Evolutionary conservation across 2,888 invertebrate species (phyloP).

Genomic region (Cantharis flavilabris): DNA sequence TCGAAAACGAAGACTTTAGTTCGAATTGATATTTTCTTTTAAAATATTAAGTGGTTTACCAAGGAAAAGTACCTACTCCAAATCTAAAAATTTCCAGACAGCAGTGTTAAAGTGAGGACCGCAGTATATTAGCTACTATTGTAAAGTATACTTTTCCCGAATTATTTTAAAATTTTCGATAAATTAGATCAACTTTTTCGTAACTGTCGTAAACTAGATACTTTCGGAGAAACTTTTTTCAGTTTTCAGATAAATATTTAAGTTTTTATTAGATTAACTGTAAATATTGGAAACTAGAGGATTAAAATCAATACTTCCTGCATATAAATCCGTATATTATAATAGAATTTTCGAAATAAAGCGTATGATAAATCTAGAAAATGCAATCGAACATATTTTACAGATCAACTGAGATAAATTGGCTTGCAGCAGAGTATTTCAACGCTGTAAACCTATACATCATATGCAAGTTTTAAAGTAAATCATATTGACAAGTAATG

Average conservation of each 20-base stretch:
- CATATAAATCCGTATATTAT: background rate
- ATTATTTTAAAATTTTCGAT: too few relatives aligned
- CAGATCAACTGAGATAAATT: slow-evolving; percentile 25
- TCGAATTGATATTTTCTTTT: too few relatives aligned
- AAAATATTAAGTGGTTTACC: too few relatives aligned
- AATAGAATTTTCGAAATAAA: background rate
- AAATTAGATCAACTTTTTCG: too few relatives aligned
- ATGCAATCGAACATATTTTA: slow-evolving; percentile 20
- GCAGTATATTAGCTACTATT: too few relatives aligned
- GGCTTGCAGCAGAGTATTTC: slow-evolving; percentile 13
- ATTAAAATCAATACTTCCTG: background rate
- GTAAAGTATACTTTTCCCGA: too few relatives aligned
- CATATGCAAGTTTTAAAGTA: slow-evolving; percentile 36
- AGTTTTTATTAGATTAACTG: background rate
- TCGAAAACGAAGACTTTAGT: too few relatives aligned
- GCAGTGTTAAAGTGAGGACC: too few relatives aligned
- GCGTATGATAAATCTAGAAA: slow-evolving; percentile 11
- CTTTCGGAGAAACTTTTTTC: background rate
- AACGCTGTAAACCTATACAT: slow-evolving; percentile 18
- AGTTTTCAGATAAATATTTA: background rate
- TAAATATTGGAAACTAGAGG: background rate
- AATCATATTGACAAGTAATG: slow-evolving; percentile 37
- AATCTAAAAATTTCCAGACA: too few relatives aligned
- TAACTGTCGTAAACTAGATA: background rate
- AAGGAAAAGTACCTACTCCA: too few relatives aligned